Evolutionary conservation across 1,140 invertebrate species (phyloP).

Genomic region (Helicorthomorpha holstii): DNA sequence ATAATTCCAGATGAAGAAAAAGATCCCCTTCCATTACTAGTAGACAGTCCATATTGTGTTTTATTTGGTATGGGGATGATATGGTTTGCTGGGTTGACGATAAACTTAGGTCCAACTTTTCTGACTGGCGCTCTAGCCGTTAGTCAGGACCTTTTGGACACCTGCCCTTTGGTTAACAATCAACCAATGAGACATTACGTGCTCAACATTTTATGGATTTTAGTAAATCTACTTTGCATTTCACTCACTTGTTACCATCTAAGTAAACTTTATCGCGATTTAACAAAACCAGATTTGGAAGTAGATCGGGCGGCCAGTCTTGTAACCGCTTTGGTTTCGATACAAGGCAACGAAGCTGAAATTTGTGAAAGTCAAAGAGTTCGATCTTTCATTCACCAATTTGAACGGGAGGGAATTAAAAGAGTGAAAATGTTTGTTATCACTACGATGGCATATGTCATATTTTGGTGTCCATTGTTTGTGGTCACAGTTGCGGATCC

Average conservation of each 20-base stretch:
- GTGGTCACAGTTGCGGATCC: constrained; percentile 50
- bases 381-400: too few relatives aligned
- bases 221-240: constrained; percentile 72
- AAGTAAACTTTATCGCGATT: constrained; percentile 60
- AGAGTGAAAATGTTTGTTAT: constrained; percentile 74
- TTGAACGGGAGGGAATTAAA: too few relatives aligned
- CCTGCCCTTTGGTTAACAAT: too few relatives aligned
- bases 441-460: constrained; percentile 61
- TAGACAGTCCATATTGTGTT: constrained; percentile 71
- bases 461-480: constrained; percentile 77
- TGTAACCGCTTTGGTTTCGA: constrained; percentile 52
- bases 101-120: constrained; percentile 79
- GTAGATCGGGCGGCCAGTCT: constrained; percentile 51
- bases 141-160: too few relatives aligned
- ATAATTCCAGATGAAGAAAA: constrained; percentile 50
- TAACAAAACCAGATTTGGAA: constrained; percentile 54
- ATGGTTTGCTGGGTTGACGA: constrained; percentile 63
- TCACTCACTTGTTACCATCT: constrained; percentile 62
- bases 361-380: constrained; percentile 39
- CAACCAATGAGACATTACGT: constrained; percentile 66
- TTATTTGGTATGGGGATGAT: constrained; percentile 83
- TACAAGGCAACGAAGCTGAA: too few relatives aligned
- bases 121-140: constrained; percentile 63
- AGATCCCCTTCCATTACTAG: constrained; percentile 44
- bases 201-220: constrained; percentile 73